Evolutionary conservation across 2,888 invertebrate species (phyloP).

Genomic region (Chrysolina haemoptera): DNA sequence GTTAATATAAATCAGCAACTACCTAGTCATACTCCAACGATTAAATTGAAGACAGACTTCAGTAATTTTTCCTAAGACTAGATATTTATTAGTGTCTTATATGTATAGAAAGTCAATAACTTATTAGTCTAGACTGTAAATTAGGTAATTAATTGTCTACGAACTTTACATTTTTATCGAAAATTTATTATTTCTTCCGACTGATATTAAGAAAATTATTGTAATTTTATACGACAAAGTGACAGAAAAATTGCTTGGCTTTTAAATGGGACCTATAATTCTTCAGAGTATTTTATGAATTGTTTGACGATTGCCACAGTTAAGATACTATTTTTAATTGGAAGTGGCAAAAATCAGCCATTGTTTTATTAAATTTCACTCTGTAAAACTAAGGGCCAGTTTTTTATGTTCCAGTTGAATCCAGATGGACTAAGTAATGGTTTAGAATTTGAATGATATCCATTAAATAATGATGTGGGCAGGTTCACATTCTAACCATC

Average conservation of each 20-base stretch:
- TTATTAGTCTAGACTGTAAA: slow-evolving; percentile 21
- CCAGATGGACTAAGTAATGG: no score
- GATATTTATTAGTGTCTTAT: slow-evolving; percentile 24
- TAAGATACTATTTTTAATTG: background rate
- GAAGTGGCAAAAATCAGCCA: background rate
- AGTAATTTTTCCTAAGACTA: slow-evolving; percentile 84
- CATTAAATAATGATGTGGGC: no score
- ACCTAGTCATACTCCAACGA: slow-evolving; percentile 77
- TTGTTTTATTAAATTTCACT: background rate
- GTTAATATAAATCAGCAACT: slow-evolving; percentile 68
- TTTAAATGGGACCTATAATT: slow-evolving; percentile 19
- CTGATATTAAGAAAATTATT: slow-evolving; percentile 23
- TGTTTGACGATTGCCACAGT: background rate
- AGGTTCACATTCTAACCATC: no score
- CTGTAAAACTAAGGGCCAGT: no score
- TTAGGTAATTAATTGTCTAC: slow-evolving; percentile 9
- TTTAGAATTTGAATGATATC: no score
- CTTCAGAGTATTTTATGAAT: background rate
- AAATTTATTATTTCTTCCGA: slow-evolving; percentile 11
- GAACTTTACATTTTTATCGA: slow-evolving; percentile 1
- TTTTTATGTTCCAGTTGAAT: no score
- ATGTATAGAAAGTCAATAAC: slow-evolving; percentile 25
- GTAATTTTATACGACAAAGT: slow-evolving; percentile 16
- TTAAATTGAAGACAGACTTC: slow-evolving; percentile 95
- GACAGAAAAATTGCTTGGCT: slow-evolving; percentile 4